A percentile compares a stretch with the other conserved stretches of the same genome.
Conservation (phyloP, 2,113 vertebrate genomes). For the Stercorarius parasiticus region DNA sequence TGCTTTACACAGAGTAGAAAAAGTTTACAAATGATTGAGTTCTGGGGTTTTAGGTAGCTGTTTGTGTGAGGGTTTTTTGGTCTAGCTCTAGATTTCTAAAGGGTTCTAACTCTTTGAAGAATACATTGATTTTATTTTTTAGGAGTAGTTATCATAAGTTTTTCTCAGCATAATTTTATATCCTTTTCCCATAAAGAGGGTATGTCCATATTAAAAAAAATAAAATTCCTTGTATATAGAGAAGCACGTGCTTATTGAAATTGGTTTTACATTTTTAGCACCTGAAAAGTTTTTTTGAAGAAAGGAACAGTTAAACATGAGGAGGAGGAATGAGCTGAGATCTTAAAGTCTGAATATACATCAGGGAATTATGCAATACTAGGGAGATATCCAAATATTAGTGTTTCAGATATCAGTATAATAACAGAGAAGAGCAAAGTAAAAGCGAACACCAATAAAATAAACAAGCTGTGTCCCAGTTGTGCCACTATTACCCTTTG, state of each 20-base stretch:
- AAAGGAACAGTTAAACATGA: not conserved
- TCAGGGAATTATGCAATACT: not conserved
- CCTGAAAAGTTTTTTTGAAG: not conserved
- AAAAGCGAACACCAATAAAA: not conserved
- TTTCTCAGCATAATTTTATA: not conserved
- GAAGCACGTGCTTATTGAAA: not conserved
- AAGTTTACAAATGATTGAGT: not conserved
- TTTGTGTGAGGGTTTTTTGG: not conserved
- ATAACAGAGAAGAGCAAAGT: not conserved
- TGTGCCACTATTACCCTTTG: not conserved
- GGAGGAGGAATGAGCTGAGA: not conserved
- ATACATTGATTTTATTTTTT: not conserved
- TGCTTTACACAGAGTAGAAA: not conserved
- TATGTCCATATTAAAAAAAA: not conserved
- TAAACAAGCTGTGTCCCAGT: not conserved
- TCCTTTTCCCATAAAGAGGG: not conserved
- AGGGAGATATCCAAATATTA: not conserved
- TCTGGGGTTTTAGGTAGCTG: not conserved
- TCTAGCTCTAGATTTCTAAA: not conserved
- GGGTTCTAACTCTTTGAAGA: not conserved
- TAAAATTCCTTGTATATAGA: not conserved
- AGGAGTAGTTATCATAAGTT: not conserved
- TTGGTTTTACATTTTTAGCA: not conserved
- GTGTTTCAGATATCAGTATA: not conserved
- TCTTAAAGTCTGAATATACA: not conserved